Percentiles rank a stretch among this genome's conserved stretches.
Evolutionary conservation across 2,888 invertebrate species (phyloP).

Genomic region (Chrysolina americana): DNA sequence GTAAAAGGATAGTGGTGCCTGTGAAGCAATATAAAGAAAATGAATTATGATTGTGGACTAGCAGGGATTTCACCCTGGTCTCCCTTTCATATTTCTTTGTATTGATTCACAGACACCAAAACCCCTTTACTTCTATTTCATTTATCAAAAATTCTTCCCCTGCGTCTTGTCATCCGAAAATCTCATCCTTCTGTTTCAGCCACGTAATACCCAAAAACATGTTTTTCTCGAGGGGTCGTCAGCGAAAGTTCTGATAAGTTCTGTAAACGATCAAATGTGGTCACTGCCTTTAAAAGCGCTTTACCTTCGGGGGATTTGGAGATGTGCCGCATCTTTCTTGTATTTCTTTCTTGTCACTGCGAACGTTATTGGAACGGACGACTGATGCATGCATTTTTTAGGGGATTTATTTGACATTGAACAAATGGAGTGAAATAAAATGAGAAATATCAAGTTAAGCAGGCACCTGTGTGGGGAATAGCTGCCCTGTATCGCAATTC

Average conservation of each 20-base stretch:
- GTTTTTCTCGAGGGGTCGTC: not conserved
- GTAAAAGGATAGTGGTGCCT: too few relatives aligned
- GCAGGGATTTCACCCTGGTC: too few relatives aligned
- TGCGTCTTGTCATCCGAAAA: not conserved
- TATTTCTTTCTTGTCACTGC: slow-evolving; percentile 53
- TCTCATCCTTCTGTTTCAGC: not conserved
- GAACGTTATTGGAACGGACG: slow-evolving; percentile 32
- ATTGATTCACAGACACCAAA: too few relatives aligned
- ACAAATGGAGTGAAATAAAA: slow-evolving; percentile 31
- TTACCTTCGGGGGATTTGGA: slow-evolving; percentile 61
- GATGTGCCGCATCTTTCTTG: slow-evolving; percentile 61
- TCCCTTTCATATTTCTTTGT: too few relatives aligned
- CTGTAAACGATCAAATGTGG: slow-evolving; percentile 61
- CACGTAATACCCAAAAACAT: not conserved
- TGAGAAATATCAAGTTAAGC: too few relatives aligned
- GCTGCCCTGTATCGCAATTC: too few relatives aligned
- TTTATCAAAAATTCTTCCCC: not conserved
- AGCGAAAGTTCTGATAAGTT: slow-evolving; percentile 58
- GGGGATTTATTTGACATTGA: slow-evolving; percentile 24
- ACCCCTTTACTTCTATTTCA: too few relatives aligned
- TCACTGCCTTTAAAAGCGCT: slow-evolving; percentile 58
- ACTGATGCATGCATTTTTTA: slow-evolving; percentile 35
- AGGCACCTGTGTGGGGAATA: too few relatives aligned
- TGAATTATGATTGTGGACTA: too few relatives aligned
- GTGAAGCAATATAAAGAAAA: too few relatives aligned